phyloP scores from a whole-genome alignment of 2,113 vertebrate genomes.

The Pygoscelis adeliae region DNA sequence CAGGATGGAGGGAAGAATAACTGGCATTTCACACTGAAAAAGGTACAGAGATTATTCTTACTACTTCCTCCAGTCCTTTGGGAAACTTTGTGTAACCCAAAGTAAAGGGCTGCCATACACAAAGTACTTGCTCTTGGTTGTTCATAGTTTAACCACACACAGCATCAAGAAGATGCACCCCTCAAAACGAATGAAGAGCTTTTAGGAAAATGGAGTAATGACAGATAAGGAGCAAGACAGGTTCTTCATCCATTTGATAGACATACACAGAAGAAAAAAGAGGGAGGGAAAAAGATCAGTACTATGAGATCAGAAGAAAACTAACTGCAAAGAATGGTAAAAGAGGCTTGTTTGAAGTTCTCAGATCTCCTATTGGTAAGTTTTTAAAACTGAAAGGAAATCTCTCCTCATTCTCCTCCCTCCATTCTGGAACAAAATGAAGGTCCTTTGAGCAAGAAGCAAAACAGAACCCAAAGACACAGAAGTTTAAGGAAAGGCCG shows the following conservation, averaged over 20 bases:
- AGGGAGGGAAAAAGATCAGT: background rate
- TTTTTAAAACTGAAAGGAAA: constrained; percentile 22
- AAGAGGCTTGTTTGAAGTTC: background rate
- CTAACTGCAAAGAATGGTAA: background rate
- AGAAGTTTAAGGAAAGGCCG: background rate
- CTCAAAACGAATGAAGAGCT: background rate
- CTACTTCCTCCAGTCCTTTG: background rate
- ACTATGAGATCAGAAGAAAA: background rate
- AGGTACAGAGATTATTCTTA: background rate
- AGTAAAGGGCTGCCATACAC: background rate
- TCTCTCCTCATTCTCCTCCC: background rate
- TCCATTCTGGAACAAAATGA: background rate
- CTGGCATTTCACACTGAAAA: background rate
- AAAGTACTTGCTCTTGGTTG: background rate
- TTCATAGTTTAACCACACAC: background rate
- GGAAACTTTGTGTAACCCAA: background rate
- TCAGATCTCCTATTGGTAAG: background rate
- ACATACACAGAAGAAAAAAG: background rate
- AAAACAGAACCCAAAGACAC: background rate
- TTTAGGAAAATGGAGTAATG: background rate
- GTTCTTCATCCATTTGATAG: background rate
- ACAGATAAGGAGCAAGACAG: background rate
- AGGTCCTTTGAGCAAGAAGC: background rate
- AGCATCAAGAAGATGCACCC: background rate
- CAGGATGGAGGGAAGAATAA: background rate